Evolutionary conservation across 2,113 vertebrate genomes (phyloP), one percentile per base, ranked within the genome.

Genomic region (Pleuronectes platessa): DNA sequence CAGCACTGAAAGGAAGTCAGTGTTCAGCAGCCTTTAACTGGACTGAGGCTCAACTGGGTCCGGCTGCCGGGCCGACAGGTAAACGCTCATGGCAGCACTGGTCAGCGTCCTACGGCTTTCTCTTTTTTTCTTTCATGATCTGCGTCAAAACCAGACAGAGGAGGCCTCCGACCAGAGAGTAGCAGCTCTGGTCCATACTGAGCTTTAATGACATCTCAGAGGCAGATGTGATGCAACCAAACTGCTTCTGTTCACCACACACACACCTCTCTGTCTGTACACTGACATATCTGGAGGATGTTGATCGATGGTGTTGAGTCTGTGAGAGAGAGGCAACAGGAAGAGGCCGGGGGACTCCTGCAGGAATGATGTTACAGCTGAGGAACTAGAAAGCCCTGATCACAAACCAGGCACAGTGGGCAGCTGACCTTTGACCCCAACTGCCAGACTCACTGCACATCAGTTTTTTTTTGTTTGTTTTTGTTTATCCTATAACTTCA

Each of bases 1-100:
- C 56, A 60, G 64, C 71, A 71, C 56, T 83, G 65, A 84, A 79
- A 79, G 74, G 79, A 80, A 73, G 72, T 84, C 82, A 81, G 71
- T 83, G 75, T 85, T 90, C 64, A 74, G 37, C 65, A 68, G 74
- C 71, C 20, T 64, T 65, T 18, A 42, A 17, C 45, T 49, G 40
- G 49, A 76, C 71, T 76, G 66, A 10, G 17, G 53, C 58, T 40
- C 18, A 6, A 6, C 59, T 40, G 35, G 11, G 23, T 70, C 68
- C 70, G 58, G 67, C 70, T 42, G 40, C 12, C 11, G 11, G 40
- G 40, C 40, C 40, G 12, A 42, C 53, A 70, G 5, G 54, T 49
- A 35, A 56, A 65, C 15, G 56, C 14, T 27, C 4, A 24, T 15
- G 18, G 67, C 51, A 68, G 62, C 42, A 20, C 67, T 8, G 26